phyloP scores from a whole-genome alignment of 2,888 invertebrate genomes.

The Pyrgus malvae region DNA sequence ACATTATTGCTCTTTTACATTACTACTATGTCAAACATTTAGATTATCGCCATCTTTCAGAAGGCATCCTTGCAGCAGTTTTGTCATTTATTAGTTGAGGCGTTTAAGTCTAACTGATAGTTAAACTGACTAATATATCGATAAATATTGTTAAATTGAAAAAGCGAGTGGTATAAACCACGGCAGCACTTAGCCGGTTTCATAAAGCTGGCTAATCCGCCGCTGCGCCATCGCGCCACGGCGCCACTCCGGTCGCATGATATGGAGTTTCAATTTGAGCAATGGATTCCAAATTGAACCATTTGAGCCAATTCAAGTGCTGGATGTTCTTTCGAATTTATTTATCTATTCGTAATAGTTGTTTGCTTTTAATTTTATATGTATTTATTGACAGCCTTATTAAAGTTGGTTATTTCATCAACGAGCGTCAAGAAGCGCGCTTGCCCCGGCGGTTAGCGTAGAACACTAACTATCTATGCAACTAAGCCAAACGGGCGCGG shows the following conservation, averaged over 20 bases:
- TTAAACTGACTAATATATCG: constrained; percentile 1
- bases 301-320: neutral
- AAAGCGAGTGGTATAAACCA: constrained; percentile 14
- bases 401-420: too few species aligned
- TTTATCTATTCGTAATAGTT: too few species aligned
- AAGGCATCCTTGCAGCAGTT: too few species aligned
- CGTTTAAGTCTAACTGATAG: neutral
- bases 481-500: too few species aligned
- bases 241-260: neutral
- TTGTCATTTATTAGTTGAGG: too few species aligned
- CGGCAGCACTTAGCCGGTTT: constrained; percentile 16
- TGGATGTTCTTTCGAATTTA: neutral
- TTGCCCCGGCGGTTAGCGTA: too few species aligned
- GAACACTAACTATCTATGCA: too few species aligned
- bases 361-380: too few species aligned
- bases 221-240: neutral
- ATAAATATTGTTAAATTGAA: constrained; percentile 14
- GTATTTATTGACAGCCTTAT: too few species aligned
- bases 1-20: neutral
- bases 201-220: constrained; percentile 16
- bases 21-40: neutral
- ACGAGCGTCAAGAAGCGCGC: too few species aligned
- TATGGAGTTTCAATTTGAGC: neutral
- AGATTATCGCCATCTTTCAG: neutral
- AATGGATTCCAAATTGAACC: neutral